A percentile compares a stretch with the other conserved stretches of the same genome.
Evolutionary conservation across 1,140 invertebrate species (phyloP).

Genomic region (Bombus superbus): DNA sequence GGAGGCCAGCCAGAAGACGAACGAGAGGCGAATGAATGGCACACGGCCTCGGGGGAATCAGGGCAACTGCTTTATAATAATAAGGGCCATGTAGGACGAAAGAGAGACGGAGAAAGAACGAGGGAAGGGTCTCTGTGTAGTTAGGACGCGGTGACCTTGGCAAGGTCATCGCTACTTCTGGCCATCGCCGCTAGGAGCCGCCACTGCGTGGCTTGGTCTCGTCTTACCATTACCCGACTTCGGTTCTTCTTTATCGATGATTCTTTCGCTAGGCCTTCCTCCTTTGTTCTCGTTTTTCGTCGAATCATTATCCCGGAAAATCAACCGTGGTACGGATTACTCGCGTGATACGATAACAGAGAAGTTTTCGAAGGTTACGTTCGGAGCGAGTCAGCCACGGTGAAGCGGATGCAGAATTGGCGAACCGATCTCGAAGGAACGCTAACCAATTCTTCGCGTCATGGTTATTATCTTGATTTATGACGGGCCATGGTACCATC

Average conservation of each 20-base stretch:
- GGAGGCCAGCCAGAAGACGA: conserved; percentile 33
- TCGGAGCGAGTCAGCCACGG: not conserved
- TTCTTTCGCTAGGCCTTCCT: conserved; percentile 15
- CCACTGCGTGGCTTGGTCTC: conserved; percentile 62
- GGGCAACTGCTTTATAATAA: conserved; percentile 73
- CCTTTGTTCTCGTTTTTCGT: conserved; percentile 31
- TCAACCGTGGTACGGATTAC: not conserved
- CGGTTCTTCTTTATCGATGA: conserved; percentile 71
- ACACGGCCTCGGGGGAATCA: conserved; percentile 69
- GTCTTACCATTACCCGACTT: conserved; percentile 34
- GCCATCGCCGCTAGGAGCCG: conserved; percentile 73
- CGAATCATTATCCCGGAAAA: conserved; percentile 31
- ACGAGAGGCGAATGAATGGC: conserved; percentile 70
- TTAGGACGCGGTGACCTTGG: conserved; percentile 78
- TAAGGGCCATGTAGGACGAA: conserved; percentile 65
- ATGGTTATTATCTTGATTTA: not conserved
- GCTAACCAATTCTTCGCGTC: not conserved
- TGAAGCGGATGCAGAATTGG: not conserved
- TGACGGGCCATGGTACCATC: not conserved
- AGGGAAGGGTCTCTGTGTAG: conserved; percentile 69
- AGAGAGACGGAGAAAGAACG: conserved; percentile 40
- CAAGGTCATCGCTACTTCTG: conserved; percentile 78
- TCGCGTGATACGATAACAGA: not conserved
- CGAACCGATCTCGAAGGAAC: not conserved
- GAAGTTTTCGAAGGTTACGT: not conserved